Conservation (phyloP, 2,113 vertebrate genomes). For the Mus pahari region DNA sequence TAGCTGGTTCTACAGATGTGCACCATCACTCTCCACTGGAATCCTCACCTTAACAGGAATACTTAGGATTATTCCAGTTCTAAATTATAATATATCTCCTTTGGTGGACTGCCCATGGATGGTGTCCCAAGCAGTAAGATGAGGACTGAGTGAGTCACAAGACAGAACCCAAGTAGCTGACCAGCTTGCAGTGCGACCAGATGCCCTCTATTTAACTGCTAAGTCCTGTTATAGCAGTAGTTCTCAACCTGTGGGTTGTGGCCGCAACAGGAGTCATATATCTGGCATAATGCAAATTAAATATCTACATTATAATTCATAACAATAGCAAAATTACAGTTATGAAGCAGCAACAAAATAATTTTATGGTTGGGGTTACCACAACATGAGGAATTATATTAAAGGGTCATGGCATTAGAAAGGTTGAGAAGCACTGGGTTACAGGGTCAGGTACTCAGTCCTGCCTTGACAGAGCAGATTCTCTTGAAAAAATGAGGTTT, state of each 20-base stretch:
- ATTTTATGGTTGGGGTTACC: background rate
- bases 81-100: background rate
- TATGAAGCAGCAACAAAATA: background rate
- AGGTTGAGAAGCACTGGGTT: background rate
- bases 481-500: slow-evolving; percentile 21
- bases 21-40: background rate
- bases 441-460: background rate
- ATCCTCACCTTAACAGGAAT: background rate
- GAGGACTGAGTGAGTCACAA: background rate
- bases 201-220: background rate
- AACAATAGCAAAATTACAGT: background rate
- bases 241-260: background rate
- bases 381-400: background rate
- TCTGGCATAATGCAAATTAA: background rate
- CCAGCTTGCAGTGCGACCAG: background rate
- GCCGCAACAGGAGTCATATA: background rate
- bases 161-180: background rate
- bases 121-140: background rate
- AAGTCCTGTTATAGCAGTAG: background rate
- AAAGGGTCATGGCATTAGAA: background rate
- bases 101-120: too few species aligned
- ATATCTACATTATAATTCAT: too few species aligned
- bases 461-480: background rate
- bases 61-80: background rate
- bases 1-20: background rate